Conservation (phyloP, 2,888 invertebrate species). For the Ormyrus labotus region DNA sequence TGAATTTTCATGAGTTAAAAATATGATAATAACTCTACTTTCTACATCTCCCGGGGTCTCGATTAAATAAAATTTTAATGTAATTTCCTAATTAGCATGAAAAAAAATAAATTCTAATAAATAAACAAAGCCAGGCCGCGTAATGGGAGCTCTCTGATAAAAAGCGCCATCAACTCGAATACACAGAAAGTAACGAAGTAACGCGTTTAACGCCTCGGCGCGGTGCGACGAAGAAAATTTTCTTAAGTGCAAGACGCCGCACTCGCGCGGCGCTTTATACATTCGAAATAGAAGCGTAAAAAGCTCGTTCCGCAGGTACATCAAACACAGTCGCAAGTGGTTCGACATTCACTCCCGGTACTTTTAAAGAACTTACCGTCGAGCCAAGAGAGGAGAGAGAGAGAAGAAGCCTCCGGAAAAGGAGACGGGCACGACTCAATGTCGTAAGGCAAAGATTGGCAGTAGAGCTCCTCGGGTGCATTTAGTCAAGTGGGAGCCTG, state of each 20-base stretch:
- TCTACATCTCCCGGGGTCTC: too few relatives aligned
- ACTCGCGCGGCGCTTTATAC: neutral
- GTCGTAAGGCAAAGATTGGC: conserved; percentile 34
- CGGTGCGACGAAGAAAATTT: neutral
- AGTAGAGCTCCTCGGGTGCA: conserved; percentile 16
- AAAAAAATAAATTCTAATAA: too few relatives aligned
- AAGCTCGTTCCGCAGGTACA: neutral
- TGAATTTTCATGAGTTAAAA: too few relatives aligned
- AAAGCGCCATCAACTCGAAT: too few relatives aligned
- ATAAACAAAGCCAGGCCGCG: too few relatives aligned
- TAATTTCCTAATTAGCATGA: too few relatives aligned
- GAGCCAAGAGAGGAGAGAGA: conserved; percentile 1
- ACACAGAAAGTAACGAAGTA: too few relatives aligned
- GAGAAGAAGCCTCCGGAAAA: too few relatives aligned
- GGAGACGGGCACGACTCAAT: neutral
- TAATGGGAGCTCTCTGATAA: too few relatives aligned
- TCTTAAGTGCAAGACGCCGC: neutral
- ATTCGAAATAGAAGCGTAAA: neutral
- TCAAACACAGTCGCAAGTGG: conserved; percentile 6
- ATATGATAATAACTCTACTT: too few relatives aligned
- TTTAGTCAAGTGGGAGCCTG: conserved; percentile 21
- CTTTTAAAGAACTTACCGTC: conserved; percentile 7
- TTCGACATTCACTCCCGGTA: conserved; percentile 17
- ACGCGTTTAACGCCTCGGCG: too few relatives aligned
- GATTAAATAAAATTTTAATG: too few relatives aligned